Evolutionary conservation across 1,140 invertebrate genomes (phyloP).

Genomic region (Eurosta solidaginis): DNA sequence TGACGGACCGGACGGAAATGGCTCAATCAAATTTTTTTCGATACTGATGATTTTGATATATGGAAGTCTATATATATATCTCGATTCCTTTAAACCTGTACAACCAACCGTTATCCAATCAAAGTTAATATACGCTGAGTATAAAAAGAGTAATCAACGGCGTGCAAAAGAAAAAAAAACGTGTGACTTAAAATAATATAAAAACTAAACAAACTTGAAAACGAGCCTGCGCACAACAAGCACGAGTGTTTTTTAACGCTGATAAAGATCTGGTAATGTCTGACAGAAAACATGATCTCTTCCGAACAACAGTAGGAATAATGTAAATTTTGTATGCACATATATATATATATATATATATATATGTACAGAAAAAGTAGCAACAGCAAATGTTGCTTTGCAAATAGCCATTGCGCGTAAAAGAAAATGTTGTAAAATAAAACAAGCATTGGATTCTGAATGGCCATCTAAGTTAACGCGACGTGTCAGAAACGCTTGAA

Average conservation of each 20-base stretch:
- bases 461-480: neutral
- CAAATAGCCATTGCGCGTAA: neutral
- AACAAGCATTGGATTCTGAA: neutral
- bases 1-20: too few species aligned
- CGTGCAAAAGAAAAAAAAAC: neutral
- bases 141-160: neutral
- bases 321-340: too few species aligned
- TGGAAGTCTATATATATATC: too few species aligned
- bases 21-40: too few species aligned
- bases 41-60: too few species aligned
- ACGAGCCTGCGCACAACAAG: neutral
- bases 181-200: neutral
- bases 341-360: too few species aligned
- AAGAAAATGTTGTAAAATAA: neutral
- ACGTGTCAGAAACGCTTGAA: neutral
- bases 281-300: conserved; percentile 10
- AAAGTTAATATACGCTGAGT: too few species aligned
- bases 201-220: conserved; percentile 15
- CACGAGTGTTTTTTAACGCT: neutral
- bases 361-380: neutral
- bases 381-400: neutral
- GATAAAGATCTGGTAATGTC: conserved; percentile 22
- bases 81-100: too few species aligned
- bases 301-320: neutral
- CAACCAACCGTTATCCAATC: too few species aligned